phyloP scores from a whole-genome alignment of 2,113 vertebrate species.

The Myrmecobius fasciatus region DNA sequence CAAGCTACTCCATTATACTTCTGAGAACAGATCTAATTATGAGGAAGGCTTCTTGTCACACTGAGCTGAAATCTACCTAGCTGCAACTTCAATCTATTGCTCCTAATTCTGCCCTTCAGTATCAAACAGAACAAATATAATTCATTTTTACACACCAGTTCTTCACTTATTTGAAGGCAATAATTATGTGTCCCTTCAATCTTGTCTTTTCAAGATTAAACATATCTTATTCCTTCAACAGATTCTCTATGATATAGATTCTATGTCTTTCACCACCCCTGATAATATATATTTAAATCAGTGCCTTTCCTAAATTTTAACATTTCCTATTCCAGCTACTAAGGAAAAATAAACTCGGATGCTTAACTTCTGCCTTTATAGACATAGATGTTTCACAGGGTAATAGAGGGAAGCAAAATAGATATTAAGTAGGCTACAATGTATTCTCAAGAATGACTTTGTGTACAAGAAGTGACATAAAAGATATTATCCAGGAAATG shows the following conservation, averaged over 20 bases:
- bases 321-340: not conserved
- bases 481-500: no score
- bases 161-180: not conserved
- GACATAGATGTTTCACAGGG: not conserved
- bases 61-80: not conserved
- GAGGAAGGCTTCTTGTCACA: not conserved
- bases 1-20: not conserved
- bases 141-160: not conserved
- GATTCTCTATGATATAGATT: not conserved
- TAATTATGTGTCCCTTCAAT: not conserved
- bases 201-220: not conserved
- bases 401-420: not conserved
- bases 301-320: not conserved
- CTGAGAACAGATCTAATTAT: not conserved
- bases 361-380: not conserved
- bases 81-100: not conserved
- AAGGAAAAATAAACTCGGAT: no score
- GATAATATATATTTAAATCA: not conserved
- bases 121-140: not conserved
- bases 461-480: no score
- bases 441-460: not conserved
- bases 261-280: not conserved
- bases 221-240: not conserved
- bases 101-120: not conserved
- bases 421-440: not conserved